Percentiles rank a stretch among this genome's conserved stretches.
Conservation (phyloP, 1,140 invertebrate species). For the Ladona fulva region DNA sequence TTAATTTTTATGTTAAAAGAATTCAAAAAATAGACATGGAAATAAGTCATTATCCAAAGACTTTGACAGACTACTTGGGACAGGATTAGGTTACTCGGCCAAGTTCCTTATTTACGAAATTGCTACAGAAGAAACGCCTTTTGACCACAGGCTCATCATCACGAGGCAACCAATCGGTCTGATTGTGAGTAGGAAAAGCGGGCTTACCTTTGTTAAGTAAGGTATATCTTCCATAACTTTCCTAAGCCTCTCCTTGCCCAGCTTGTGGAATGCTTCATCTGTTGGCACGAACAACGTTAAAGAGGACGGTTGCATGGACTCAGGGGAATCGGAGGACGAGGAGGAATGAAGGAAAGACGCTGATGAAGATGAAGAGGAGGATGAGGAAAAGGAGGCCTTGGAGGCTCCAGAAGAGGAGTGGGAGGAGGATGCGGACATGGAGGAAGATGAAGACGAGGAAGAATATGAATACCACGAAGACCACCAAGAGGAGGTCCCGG, state of each 20-base stretch:
- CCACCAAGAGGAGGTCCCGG: neutral
- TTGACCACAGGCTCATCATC: too few relatives aligned
- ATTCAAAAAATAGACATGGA: too few relatives aligned
- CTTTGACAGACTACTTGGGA: too few relatives aligned
- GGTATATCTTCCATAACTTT: constrained; percentile 32
- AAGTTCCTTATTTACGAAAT: too few relatives aligned
- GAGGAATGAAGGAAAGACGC: neutral
- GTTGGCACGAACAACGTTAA: constrained; percentile 20
- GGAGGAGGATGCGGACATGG: neutral
- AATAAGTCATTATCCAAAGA: too few relatives aligned
- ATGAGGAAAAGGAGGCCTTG: neutral
- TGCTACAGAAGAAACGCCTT: too few relatives aligned
- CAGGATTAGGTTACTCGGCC: too few relatives aligned
- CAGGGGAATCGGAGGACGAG: neutral
- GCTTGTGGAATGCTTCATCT: constrained; percentile 37
- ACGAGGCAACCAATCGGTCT: too few relatives aligned
- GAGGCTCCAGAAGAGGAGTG: constrained; percentile 22
- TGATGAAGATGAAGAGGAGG: neutral
- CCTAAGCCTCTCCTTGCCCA: constrained; percentile 27
- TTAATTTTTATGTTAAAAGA: too few relatives aligned
- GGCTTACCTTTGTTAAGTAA: constrained; percentile 31
- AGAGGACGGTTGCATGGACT: neutral
- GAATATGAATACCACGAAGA: neutral
- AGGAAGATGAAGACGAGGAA: neutral
- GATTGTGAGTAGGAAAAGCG: too few relatives aligned